Percentiles rank a stretch among this genome's conserved stretches.
phyloP scores from a whole-genome alignment of 2,113 vertebrate species.

The Petaurus breviceps region DNA sequence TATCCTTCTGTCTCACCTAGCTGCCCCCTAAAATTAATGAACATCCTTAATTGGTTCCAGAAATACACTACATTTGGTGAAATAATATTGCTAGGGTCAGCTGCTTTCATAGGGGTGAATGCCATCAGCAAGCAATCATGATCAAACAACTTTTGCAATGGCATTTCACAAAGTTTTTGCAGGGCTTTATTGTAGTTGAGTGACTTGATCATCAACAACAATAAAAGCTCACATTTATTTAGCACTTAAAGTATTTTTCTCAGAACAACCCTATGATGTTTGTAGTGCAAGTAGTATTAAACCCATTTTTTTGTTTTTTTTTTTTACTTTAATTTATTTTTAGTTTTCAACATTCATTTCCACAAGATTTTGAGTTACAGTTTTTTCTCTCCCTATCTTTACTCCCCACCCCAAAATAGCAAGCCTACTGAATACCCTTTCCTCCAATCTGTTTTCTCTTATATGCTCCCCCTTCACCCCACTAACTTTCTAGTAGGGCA shows the following conservation, averaged over 20 bases:
- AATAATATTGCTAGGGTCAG: background rate
- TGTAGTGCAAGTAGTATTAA: background rate
- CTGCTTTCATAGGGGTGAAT: background rate
- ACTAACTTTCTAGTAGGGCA: too few species aligned
- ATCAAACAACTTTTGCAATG: background rate
- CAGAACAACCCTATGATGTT: background rate
- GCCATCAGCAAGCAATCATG: too few species aligned
- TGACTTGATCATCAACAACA: background rate
- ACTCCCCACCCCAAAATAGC: too few species aligned
- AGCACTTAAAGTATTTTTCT: background rate
- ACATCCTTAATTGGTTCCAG: background rate
- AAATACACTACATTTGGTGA: background rate
- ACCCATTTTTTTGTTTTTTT: background rate
- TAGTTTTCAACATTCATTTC: too few species aligned
- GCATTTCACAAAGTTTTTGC: background rate
- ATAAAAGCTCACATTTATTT: background rate
- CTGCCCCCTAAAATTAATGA: background rate
- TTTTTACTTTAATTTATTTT: too few species aligned
- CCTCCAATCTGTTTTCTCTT: too few species aligned
- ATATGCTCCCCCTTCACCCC: too few species aligned
- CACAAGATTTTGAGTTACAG: too few species aligned
- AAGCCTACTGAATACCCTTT: too few species aligned
- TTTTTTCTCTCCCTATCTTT: too few species aligned
- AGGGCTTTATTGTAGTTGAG: background rate
- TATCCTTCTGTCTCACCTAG: background rate